Conservation (phyloP, 2,797 vertebrate species). For the Sebastes elongatus region DNA sequence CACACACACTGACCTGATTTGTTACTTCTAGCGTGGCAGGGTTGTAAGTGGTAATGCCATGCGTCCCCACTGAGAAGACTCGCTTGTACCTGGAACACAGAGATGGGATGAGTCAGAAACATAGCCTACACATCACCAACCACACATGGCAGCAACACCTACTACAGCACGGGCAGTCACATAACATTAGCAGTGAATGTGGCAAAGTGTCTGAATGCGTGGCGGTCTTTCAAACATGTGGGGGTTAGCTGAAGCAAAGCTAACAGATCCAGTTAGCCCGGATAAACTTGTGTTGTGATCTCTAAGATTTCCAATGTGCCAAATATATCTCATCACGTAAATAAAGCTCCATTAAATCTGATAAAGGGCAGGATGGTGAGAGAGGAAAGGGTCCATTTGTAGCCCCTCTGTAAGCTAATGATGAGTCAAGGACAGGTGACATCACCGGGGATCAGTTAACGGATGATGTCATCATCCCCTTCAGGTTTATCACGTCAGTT, state of each 20-base stretch:
- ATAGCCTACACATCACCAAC: background rate
- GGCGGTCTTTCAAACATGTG: background rate
- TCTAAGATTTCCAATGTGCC: background rate
- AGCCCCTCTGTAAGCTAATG: background rate
- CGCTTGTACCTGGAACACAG: constrained; percentile 91
- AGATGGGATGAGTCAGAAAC: constrained; percentile 52
- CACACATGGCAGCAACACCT: constrained; percentile 8
- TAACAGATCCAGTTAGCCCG: background rate
- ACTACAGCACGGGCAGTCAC: background rate
- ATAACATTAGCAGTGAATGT: background rate
- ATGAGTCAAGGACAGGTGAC: constrained; percentile 26
- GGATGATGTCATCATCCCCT: constrained; percentile 1
- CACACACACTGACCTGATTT: constrained; percentile 90
- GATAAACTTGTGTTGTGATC: background rate
- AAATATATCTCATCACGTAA: background rate
- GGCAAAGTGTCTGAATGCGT: background rate
- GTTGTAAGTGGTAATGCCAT: constrained; percentile 98
- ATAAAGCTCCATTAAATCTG: background rate
- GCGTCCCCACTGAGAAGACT: constrained; percentile 97
- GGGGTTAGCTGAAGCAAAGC: background rate
- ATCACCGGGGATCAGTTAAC: constrained; percentile 4
- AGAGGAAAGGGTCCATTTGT: background rate
- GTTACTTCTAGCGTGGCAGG: constrained; percentile 97
- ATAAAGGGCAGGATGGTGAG: background rate
- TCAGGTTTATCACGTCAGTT: background rate